Evolutionary conservation across 2,888 invertebrate genomes (phyloP).

Genomic region (Clitarchus hookeri): DNA sequence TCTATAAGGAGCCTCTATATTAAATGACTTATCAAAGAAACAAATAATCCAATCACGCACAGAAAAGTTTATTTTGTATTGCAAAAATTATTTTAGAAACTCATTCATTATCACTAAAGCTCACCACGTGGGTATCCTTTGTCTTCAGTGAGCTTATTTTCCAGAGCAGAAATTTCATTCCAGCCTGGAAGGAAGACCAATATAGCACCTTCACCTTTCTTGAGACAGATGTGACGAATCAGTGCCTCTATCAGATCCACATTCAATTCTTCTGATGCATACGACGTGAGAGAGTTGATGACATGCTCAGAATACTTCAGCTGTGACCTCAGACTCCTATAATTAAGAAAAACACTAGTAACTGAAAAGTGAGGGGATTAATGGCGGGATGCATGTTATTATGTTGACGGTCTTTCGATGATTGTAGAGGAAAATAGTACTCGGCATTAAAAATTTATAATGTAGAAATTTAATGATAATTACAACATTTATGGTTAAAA

Average conservation of each 20-base stretch:
- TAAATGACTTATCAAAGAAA: too few relatives aligned
- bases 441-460: too few relatives aligned
- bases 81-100: neutral
- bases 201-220: conserved; percentile 74
- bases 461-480: too few relatives aligned
- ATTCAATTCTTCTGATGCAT: conserved; percentile 70
- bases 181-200: conserved; percentile 87
- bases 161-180: conserved; percentile 68
- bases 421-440: too few relatives aligned
- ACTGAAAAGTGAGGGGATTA: too few relatives aligned
- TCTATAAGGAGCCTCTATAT: too few relatives aligned
- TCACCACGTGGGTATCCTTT: conserved; percentile 43
- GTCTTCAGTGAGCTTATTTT: conserved; percentile 55
- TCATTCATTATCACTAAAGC: conserved; percentile 22
- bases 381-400: too few relatives aligned
- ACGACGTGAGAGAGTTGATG: conserved; percentile 64
- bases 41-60: too few relatives aligned
- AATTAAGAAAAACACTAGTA: too few relatives aligned
- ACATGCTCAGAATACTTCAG: conserved; percentile 62
- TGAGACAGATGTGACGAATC: conserved; percentile 67
- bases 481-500: too few relatives aligned
- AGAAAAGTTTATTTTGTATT: too few relatives aligned
- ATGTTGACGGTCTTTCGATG: too few relatives aligned
- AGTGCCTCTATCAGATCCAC: conserved; percentile 69
- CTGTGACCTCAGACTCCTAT: conserved; percentile 52